Evolutionary conservation across 2,888 invertebrate species (phyloP).

Genomic region (Euspilapteryx auroguttella): DNA sequence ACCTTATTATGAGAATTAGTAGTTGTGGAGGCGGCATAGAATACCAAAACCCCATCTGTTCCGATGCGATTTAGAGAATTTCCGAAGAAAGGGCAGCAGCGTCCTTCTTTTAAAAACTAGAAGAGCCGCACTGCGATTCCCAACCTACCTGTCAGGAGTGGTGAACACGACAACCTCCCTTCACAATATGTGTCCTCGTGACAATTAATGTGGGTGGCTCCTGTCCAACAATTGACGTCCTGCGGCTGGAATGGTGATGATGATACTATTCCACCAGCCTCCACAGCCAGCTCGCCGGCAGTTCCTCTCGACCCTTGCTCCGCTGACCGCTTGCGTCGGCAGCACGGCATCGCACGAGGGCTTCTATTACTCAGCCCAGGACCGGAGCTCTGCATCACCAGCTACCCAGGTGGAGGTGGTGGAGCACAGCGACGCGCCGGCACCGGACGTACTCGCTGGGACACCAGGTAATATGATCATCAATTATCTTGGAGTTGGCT

Average conservation of each 20-base stretch:
- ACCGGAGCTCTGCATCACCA: slow-evolving; percentile 63
- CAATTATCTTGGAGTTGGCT: too few relatives aligned
- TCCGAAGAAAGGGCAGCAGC: too few relatives aligned
- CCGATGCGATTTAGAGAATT: too few relatives aligned
- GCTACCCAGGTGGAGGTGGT: slow-evolving; percentile 65
- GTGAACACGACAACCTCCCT: neutral
- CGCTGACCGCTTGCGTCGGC: slow-evolving; percentile 76
- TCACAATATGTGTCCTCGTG: too few relatives aligned
- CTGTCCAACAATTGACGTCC: too few relatives aligned
- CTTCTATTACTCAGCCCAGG: slow-evolving; percentile 58
- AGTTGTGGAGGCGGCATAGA: too few relatives aligned
- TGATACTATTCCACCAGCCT: slow-evolving; percentile 20
- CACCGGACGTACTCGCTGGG: slow-evolving; percentile 80
- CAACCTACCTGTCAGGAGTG: neutral
- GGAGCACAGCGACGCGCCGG: slow-evolving; percentile 55
- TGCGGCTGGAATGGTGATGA: too few relatives aligned
- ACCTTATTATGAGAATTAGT: too few relatives aligned
- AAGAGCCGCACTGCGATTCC: neutral
- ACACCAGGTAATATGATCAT: slow-evolving; percentile 56
- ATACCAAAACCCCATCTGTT: too few relatives aligned
- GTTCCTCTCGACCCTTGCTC: slow-evolving; percentile 77
- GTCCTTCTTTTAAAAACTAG: neutral
- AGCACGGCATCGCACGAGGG: slow-evolving; percentile 49
- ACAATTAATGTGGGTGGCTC: too few relatives aligned
- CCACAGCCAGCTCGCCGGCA: slow-evolving; percentile 71